Evolutionary conservation across 2,113 vertebrate species (phyloP).

Genomic region (Pituophis catenifer): DNA sequence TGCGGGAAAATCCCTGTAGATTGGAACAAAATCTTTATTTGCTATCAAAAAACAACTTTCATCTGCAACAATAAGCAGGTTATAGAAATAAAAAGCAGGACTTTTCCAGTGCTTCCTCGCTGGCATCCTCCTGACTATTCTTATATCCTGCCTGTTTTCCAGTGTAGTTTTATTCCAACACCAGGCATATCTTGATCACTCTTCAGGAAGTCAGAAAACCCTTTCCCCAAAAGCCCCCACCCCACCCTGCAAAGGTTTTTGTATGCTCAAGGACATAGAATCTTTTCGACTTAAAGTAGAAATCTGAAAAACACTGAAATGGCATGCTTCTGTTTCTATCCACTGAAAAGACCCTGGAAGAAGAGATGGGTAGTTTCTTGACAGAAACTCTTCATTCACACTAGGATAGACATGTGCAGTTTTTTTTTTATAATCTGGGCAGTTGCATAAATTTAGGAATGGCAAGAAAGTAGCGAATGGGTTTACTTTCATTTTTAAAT

Average conservation of each 20-base stretch:
- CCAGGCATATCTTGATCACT: neutral
- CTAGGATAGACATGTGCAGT: neutral
- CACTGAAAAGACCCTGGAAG: neutral
- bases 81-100: neutral
- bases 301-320: no score
- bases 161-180: neutral
- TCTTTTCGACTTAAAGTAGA: no score
- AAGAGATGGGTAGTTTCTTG: neutral
- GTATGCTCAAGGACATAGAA: no score
- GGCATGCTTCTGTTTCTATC: no score
- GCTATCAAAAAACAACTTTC: neutral
- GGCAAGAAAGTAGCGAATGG: neutral
- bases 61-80: neutral
- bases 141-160: neutral
- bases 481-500: neutral
- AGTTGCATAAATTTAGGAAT: neutral
- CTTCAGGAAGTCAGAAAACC: neutral
- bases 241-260: no score
- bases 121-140: neutral
- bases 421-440: neutral
- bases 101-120: neutral
- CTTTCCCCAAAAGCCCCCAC: no score
- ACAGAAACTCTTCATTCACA: neutral
- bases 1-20: neutral
- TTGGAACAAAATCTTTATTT: neutral